phyloP scores from a whole-genome alignment of 2,888 invertebrate genomes.

The Panzeria rudis region DNA sequence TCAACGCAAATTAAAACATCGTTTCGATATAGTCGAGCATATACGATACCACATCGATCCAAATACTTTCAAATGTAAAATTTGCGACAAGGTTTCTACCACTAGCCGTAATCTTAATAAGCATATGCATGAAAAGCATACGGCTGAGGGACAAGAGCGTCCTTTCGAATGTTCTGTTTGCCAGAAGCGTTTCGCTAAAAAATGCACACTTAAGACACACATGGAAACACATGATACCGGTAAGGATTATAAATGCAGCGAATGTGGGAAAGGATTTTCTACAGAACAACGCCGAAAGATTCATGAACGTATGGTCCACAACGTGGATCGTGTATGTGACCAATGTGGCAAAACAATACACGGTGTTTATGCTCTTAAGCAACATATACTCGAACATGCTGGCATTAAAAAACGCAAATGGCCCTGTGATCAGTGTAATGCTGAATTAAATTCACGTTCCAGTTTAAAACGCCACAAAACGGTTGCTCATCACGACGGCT shows the following conservation, averaged over 20 bases:
- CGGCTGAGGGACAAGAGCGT: conserved; percentile 59
- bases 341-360: conserved; percentile 73
- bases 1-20: conserved; percentile 73
- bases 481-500: conserved; percentile 73
- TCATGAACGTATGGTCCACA: conserved; percentile 72
- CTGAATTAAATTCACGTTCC: conserved; percentile 72
- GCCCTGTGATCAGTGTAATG: conserved; percentile 74
- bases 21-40: conserved; percentile 75
- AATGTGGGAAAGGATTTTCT: conserved; percentile 75
- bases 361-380: conserved; percentile 69
- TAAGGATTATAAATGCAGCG: conserved; percentile 74
- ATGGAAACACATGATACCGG: conserved; percentile 73
- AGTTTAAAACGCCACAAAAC: conserved; percentile 74
- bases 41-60: conserved; percentile 74
- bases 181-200: conserved; percentile 72
- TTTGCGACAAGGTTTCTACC: conserved; percentile 72
- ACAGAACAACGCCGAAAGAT: conserved; percentile 69
- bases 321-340: conserved; percentile 72
- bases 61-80: conserved; percentile 73
- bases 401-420: conserved; percentile 72
- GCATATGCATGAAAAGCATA: conserved; percentile 73
- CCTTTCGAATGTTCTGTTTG: conserved; percentile 73
- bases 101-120: conserved; percentile 70
- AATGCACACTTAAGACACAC: conserved; percentile 71
- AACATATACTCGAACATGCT: conserved; percentile 72